phyloP scores from a whole-genome alignment of 2,797 vertebrate genomes.

The Ptychadena robeensis region DNA sequence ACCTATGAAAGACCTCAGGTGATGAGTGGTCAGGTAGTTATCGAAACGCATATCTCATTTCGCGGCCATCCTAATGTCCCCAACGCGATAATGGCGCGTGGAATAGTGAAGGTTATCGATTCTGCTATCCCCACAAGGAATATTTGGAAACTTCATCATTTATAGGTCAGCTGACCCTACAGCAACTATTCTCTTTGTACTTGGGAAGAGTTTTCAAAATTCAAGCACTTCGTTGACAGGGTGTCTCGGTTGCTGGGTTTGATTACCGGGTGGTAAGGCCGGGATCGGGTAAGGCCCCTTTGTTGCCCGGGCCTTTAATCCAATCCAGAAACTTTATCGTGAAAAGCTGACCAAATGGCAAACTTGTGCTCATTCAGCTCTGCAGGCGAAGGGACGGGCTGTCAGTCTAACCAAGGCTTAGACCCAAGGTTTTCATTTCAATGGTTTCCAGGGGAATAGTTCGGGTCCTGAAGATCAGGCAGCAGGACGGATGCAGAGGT shows the following conservation, averaged over 20 bases:
- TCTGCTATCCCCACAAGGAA: conserved; percentile 68
- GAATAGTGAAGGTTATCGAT: conserved; percentile 74
- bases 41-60: conserved; percentile 74
- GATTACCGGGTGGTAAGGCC: not conserved
- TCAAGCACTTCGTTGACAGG: not conserved
- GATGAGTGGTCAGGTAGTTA: conserved; percentile 75
- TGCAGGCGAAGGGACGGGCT: conserved; percentile 19
- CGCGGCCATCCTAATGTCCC: conserved; percentile 74
- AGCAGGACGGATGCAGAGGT: not conserved
- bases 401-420: conserved; percentile 40
- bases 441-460: not conserved
- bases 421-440: conserved; percentile 4
- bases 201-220: conserved; percentile 71
- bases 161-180: conserved; percentile 71
- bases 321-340: conserved; percentile 46
- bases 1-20: conserved; percentile 73
- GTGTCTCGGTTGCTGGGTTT: conserved; percentile 28
- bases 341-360: conserved; percentile 10
- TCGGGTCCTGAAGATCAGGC: not conserved
- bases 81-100: conserved; percentile 70
- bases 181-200: conserved; percentile 71
- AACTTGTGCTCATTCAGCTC: conserved; percentile 32
- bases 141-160: conserved; percentile 73
- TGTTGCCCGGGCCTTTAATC: conserved; percentile 27
- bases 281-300: not conserved